Evolutionary conservation across 1,140 invertebrate genomes (phyloP).

Genomic region (Bombus soroeensis): DNA sequence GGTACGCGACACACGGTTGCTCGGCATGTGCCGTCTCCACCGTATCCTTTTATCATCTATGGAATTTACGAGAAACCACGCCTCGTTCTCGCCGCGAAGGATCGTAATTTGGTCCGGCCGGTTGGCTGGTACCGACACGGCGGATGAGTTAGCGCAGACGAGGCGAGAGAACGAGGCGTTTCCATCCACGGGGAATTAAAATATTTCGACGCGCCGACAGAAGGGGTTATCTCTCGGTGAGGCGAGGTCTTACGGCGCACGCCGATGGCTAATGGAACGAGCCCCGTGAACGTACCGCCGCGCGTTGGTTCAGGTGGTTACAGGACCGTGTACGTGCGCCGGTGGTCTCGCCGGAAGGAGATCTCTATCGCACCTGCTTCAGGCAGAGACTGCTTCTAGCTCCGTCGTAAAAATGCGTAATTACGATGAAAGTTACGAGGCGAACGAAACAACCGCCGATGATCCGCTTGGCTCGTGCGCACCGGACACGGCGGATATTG

Average conservation of each 20-base stretch:
- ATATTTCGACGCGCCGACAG: slow-evolving; percentile 74
- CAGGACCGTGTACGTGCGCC: slow-evolving; percentile 58
- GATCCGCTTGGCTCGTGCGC: slow-evolving; percentile 44
- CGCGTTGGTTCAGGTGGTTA: slow-evolving; percentile 56
- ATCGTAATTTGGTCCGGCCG: slow-evolving; percentile 50
- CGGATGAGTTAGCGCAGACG: slow-evolving; percentile 59
- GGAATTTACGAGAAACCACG: slow-evolving; percentile 52
- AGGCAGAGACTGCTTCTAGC: slow-evolving; percentile 50
- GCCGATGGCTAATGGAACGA: slow-evolving; percentile 72
- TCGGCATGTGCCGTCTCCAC: slow-evolving; percentile 5
- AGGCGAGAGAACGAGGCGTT: slow-evolving; percentile 65
- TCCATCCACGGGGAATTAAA: slow-evolving; percentile 70
- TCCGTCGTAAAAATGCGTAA: slow-evolving; percentile 78
- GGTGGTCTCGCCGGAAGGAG: slow-evolving; percentile 71
- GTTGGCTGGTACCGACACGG: background rate
- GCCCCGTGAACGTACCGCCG: slow-evolving; percentile 45
- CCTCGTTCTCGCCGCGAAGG: slow-evolving; percentile 35
- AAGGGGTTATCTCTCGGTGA: slow-evolving; percentile 68
- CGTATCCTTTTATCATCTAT: slow-evolving; percentile 26
- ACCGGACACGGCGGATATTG: slow-evolving; percentile 13
- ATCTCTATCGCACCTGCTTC: slow-evolving; percentile 78
- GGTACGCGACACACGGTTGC: slow-evolving; percentile 37
- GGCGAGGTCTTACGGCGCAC: slow-evolving; percentile 64
- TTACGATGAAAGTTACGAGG: slow-evolving; percentile 73
- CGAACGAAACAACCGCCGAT: slow-evolving; percentile 46